A percentile compares a stretch with the other conserved stretches of the same genome.
phyloP scores from a whole-genome alignment of 1,140 invertebrate genomes.

The Apis florea region DNA sequence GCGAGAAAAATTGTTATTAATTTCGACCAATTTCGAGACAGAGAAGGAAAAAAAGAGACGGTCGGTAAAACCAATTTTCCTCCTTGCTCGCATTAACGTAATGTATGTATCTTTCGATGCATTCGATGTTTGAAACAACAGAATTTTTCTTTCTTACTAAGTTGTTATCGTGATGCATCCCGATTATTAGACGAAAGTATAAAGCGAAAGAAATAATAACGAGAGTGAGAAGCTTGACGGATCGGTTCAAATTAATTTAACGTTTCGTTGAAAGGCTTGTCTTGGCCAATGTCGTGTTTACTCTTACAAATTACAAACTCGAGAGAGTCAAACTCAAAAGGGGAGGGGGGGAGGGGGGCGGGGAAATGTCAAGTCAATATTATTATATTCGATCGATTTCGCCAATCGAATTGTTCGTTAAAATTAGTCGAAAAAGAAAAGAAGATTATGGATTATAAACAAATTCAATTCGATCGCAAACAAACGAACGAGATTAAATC shows the following conservation, averaged over 20 bases:
- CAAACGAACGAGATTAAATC: too few species aligned
- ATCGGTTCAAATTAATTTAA: background rate
- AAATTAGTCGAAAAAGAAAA: too few species aligned
- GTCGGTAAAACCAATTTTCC: background rate
- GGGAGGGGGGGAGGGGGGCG: too few species aligned
- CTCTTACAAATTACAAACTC: background rate
- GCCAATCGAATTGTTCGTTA: too few species aligned
- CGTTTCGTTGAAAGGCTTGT: background rate
- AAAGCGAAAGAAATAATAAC: too few species aligned
- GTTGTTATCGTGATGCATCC: fast-evolving
- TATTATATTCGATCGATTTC: background rate
- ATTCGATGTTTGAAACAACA: too few species aligned
- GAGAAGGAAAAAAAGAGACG: too few species aligned
- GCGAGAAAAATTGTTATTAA: background rate
- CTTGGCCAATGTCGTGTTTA: conserved; percentile 13
- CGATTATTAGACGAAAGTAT: background rate
- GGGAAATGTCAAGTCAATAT: conserved; percentile 12
- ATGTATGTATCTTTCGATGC: background rate
- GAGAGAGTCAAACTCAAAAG: background rate
- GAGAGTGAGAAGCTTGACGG: background rate
- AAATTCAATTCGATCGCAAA: too few species aligned
- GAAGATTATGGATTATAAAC: too few species aligned
- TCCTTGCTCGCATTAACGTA: background rate
- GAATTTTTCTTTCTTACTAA: background rate
- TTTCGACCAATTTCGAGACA: background rate